Conservation (phyloP, 37 sponge, comb jelly and placozoan species). For the Theonella swinhoei region DNA sequence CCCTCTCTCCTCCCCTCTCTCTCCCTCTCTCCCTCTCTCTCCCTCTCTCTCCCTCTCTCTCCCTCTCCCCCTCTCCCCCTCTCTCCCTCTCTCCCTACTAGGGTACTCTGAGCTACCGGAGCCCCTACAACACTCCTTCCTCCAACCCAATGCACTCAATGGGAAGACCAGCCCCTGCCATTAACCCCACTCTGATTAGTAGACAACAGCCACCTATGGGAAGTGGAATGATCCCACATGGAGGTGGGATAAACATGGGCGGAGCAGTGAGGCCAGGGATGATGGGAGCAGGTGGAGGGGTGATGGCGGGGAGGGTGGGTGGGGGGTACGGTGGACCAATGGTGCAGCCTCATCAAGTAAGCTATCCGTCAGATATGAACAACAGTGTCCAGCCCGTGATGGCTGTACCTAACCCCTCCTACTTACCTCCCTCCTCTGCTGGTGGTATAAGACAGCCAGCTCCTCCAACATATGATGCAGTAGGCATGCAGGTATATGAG, state of each 20-base stretch:
- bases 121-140: not conserved
- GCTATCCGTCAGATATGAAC: not conserved
- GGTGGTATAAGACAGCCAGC: not conserved
- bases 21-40: slow-evolving; percentile 53
- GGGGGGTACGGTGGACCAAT: not conserved
- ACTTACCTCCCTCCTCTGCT: not conserved
- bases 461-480: not conserved
- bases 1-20: slow-evolving; percentile 6
- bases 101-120: not conserved
- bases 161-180: not conserved
- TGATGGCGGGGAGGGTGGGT: not conserved
- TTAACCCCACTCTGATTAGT: slow-evolving; percentile 7
- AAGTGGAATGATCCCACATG: not conserved
- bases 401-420: slow-evolving; percentile 58
- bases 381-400: slow-evolving; percentile 36
- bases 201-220: slow-evolving; percentile 7
- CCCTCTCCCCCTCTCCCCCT: slow-evolving; percentile 6
- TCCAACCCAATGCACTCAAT: not conserved
- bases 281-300: not conserved
- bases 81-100: not conserved
- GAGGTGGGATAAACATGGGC: not conserved
- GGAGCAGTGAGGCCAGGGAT: not conserved
- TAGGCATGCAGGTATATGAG: no score
- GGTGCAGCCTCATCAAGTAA: not conserved
- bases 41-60: slow-evolving; percentile 29